Base-by-base conservation (phyloP, 2,888 invertebrate species). In the Sminthurinus aureus region DNA sequence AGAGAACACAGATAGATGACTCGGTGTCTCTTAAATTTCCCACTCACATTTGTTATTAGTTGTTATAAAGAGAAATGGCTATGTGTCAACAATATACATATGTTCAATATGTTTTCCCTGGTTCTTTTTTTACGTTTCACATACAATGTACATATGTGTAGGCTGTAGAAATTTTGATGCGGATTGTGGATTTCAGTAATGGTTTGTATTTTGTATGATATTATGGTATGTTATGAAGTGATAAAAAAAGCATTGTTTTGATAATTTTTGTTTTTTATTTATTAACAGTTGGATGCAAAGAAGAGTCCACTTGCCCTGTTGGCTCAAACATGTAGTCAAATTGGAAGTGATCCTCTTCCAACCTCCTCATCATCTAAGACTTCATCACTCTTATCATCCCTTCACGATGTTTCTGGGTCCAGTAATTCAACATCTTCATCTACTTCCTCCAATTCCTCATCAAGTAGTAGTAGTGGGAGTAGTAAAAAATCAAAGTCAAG, bases 241-340 rank as follows among this genome's bases (percentile, higher is more conserved):
- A 38, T 6, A 38, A 38, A 38, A 38, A 38, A 38, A 38, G 38
- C 1, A 38, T 38, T 1, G 38, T 38, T 38, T 38, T 38, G 38
- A 18, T 64, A 18, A 64, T 64, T n/a, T 64, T 64, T 64, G 79
- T 20, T 89, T 89, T 87, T 87, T 88, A 91, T 92, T 91, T 92
- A 91, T 91, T 95, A 95, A 88, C 94, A 98, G 98, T 93, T 98
- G 93, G 98, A 98, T 92, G 96, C 97, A 87, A 98, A 98, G 93
- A 98, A 98, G 92, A 98, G 97, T 92, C 98, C 98, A 22, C 92
- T 98, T 91, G 98, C 98, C 78, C 92, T 98, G 85, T 92, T 98
- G 89, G 98, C 98, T 81, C 98, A 98, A 91, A 98, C 98, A 82
- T 98, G 98, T 92, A 98, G 97, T 91, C 98, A 97, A 90, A 98